Evolutionary conservation across 2,797 vertebrate species (phyloP), one percentile per base, ranked within the genome.

Genomic region (Remorina albescens): DNA sequence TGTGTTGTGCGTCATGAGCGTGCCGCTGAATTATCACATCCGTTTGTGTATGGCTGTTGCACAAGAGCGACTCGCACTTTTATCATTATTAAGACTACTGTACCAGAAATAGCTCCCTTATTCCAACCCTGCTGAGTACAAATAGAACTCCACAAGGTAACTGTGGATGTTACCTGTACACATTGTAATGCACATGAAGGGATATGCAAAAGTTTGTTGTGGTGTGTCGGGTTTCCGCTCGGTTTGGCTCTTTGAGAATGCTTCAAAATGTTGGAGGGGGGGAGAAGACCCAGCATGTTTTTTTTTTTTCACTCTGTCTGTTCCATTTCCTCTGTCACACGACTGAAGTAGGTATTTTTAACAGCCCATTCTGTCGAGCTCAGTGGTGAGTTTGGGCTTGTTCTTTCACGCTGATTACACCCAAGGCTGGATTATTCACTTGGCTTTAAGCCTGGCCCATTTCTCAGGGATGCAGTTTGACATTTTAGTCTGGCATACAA

Each of bases 371-470:
- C 84, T 84, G 80, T 76, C 46, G 34, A 60, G 76, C 83, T 77
- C 69, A 19, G 81, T 82, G 72, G 71, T 67, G 82, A 85, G 79
- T 85, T 88, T 5, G n/a, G 67, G 73, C 76, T 83, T 87, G 84
- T 90, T 90, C 85, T 86, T 91, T 90, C 88, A 90, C 81, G 76
- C 91, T 84, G 89, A 91, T 91, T 89, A 90, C 86, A 88, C 82
- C 82, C 82, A 78, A 82, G 67, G 77, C 88, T 76, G 89, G 92
- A 92, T 91, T 90, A 91, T 82, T 88, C 85, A 66, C 71, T 76
- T 74, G 80, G 86, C 75, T 88, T 81, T 76, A 85, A 87, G 76
- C 70, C 58, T 61, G 80, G 69, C 74, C 46, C 21, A 58, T 67
- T 86, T 82, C 72, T 80, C 60, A 67, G 72, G 81, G 81, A 89